Conservation (phyloP, 2,888 invertebrate genomes). For the Ophion ventricosus region DNA sequence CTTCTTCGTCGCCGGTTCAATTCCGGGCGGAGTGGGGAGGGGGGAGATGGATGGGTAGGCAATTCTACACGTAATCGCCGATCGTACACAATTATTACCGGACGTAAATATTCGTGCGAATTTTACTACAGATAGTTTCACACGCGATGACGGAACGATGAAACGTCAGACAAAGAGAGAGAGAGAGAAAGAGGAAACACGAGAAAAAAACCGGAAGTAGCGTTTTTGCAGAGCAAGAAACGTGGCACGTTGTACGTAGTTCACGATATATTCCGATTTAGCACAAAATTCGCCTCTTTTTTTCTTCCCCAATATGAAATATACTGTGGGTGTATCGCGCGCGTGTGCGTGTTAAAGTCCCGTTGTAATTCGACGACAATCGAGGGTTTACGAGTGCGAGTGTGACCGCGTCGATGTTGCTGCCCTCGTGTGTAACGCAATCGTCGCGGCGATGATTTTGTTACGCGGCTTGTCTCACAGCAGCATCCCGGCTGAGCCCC, state of each 20-base stretch:
- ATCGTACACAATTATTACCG: neutral
- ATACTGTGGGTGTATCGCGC: too few relatives aligned
- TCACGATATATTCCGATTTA: too few relatives aligned
- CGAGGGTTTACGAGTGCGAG: too few relatives aligned
- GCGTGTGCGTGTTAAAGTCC: too few relatives aligned
- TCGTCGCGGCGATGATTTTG: neutral
- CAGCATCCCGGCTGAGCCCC: neutral
- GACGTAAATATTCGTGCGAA: neutral
- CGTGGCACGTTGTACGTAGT: too few relatives aligned
- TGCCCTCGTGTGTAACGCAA: neutral
- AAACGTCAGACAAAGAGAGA: too few relatives aligned
- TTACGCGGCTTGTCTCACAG: neutral
- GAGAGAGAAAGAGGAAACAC: too few relatives aligned
- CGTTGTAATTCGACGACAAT: too few relatives aligned
- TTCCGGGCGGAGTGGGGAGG: neutral
- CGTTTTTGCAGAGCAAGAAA: too few relatives aligned
- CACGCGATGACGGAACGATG: neutral
- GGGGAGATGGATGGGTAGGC: neutral
- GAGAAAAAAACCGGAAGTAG: too few relatives aligned
- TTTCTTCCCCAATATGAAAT: too few relatives aligned
- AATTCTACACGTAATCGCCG: neutral
- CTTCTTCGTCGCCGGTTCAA: slow-evolving; percentile 45
- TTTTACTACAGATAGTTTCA: neutral
- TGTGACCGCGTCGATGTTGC: neutral
- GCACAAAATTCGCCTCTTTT: too few relatives aligned